Evolutionary conservation across 2,797 vertebrate species (phyloP), one percentile per base, ranked within the genome.

Genomic region (Lepus townsendii): DNA sequence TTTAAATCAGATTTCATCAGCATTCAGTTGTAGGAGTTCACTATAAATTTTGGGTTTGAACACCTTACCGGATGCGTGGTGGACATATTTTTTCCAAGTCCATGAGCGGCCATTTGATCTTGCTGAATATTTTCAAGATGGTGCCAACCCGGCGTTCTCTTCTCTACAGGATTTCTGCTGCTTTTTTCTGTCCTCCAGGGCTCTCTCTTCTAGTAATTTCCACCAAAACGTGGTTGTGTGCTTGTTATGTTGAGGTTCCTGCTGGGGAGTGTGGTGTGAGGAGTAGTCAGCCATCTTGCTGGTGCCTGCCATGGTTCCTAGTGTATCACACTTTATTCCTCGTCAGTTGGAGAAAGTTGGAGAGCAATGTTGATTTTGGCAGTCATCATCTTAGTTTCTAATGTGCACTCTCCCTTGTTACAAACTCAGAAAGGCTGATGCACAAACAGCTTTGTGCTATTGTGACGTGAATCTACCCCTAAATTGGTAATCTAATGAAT

Each of bases 331-430:
- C 66, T 89, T 91, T 83, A 63, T 79, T 88, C 66, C 62, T 91
- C 24, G 19, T 68, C 20, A 60, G 20, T 73, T 86, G 68, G 65
- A 93, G 68, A 91, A 90, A 66, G 22, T 50, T 69, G 52, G n/a
- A 66, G 90, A 50, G 57, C 75, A 94, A 60, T 80, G 3, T 57
- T 95, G 77, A 84, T 69, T 68, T 94, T 83, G 19, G 19, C 32
- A 86, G 66, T 73, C 22, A 66, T 66, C 69, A 42, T 88, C 90
- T 91, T 94, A 38, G 22, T 60, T 75, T 80, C 52, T 88, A 82
- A 47, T n/a, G 20, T 62, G 87, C 84, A 32, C 22, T 86, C 65
- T 88, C 24, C 47, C 7, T 72, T 63, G 8, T 63, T 96, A 80
- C 69, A 95, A 87, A 78, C 27, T 19, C 52, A 38, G 19, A 72